A percentile compares a stretch with the other conserved stretches of the same genome.
These are phyloP conservation scores for Platerodrilus igneus DNA, from an alignment of 2,888 invertebrate genomes.

Conservation along the genomic window DNA sequence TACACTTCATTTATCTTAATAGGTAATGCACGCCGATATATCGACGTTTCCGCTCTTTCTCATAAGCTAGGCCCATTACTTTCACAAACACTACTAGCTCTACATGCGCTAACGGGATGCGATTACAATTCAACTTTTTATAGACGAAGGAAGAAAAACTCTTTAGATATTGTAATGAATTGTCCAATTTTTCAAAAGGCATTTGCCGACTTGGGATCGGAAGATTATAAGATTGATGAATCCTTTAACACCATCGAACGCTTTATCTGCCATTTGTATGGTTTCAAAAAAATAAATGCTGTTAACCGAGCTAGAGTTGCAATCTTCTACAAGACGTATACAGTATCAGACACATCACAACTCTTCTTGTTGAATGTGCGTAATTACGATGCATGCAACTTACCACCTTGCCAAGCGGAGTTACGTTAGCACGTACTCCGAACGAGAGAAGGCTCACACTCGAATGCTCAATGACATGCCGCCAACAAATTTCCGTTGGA, in stretches of 20 bases:
- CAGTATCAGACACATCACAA: too few relatives aligned
- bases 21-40: constrained; percentile 26
- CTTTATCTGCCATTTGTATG: too few relatives aligned
- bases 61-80: constrained; percentile 22
- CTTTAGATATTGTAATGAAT: constrained; percentile 16
- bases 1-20: too few relatives aligned
- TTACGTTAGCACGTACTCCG: constrained; percentile 33
- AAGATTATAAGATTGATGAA: too few relatives aligned
- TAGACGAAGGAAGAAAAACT: constrained; percentile 23
- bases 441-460: constrained; percentile 32
- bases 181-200: too few relatives aligned
- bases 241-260: too few relatives aligned
- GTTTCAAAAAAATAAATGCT: too few relatives aligned
- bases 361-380: constrained; percentile 31
- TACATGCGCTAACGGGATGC: constrained; percentile 27
- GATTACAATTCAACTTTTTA: constrained; percentile 27
- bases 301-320: too few relatives aligned
- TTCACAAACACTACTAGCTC: constrained; percentile 25
- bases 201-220: too few relatives aligned
- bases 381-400: constrained; percentile 33
- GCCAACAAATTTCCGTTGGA: constrained; percentile 29
- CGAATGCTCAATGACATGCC: constrained; percentile 31
- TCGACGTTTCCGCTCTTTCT: constrained; percentile 25
- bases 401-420: constrained; percentile 34
- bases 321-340: too few relatives aligned